phyloP scores from a whole-genome alignment of 2,888 invertebrate genomes.

The Ceriagrion tenellum region DNA sequence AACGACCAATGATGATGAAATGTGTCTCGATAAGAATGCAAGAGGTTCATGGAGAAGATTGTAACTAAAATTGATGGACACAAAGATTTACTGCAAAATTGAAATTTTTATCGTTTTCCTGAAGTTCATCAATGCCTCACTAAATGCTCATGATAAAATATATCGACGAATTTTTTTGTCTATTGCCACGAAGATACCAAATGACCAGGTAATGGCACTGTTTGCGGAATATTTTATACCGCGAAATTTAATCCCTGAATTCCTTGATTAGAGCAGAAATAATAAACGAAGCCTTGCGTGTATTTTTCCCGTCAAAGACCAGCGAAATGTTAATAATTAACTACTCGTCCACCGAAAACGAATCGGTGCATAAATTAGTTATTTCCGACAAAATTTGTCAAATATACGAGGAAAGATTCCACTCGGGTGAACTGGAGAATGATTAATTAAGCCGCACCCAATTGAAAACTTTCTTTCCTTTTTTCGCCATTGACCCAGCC shows the following conservation, averaged over 20 bases:
- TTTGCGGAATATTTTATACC: background rate
- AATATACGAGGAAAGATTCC: background rate
- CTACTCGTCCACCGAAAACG: background rate
- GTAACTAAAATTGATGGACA: no score
- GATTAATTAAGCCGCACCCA: background rate
- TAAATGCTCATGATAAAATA: background rate
- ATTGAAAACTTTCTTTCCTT: background rate
- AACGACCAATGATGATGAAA: no score
- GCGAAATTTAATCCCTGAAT: background rate
- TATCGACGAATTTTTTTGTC: background rate
- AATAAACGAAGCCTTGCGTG: background rate
- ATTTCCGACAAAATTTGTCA: background rate
- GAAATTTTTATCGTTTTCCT: background rate
- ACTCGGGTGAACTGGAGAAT: background rate
- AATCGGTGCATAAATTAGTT: conserved; percentile 19
- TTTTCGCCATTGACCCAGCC: background rate
- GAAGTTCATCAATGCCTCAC: background rate
- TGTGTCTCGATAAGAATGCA: no score
- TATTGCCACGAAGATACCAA: background rate
- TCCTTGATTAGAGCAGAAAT: background rate
- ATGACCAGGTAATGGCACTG: background rate
- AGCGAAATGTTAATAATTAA: background rate
- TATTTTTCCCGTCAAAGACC: background rate
- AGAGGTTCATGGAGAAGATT: no score
- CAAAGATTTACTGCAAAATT: no score